A percentile compares a stretch with the other conserved stretches of the same genome.
These are phyloP conservation scores for Exephanes ischioxanthus DNA, from an alignment of 2,888 invertebrate species.

Conservation along the genomic window DNA sequence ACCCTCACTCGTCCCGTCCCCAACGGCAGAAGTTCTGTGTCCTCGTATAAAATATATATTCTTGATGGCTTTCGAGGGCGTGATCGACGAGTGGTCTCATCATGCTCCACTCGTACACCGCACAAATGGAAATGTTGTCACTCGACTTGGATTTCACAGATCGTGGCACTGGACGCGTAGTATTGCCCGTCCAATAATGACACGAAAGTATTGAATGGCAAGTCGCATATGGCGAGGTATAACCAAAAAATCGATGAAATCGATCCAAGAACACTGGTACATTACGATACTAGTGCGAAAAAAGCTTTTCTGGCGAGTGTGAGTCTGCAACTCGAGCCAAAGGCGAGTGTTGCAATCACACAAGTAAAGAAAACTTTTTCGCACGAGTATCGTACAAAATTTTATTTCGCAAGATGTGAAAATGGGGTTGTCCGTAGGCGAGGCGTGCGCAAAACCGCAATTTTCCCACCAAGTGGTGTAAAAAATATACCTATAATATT, in stretches of 20 bases:
- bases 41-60: neutral
- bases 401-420: no score
- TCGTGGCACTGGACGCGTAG: neutral
- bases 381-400: no score
- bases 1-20: conserved; percentile 2
- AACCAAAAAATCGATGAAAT: neutral
- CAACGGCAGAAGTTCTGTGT: neutral
- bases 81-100: conserved; percentile 15
- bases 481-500: neutral
- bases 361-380: no score
- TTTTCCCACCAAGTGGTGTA: no score
- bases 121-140: neutral
- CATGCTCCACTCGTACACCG: conserved; percentile 18
- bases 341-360: no score
- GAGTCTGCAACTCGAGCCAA: no score
- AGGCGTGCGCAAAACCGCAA: no score
- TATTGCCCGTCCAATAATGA: no score
- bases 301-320: no score
- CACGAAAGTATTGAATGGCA: neutral
- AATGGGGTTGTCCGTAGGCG: no score
- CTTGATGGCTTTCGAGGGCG: neutral
- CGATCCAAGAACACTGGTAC: neutral
- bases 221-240: neutral
- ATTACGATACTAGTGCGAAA: no score
- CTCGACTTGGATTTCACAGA: neutral